Conservation (phyloP, 2,113 vertebrate species). For the Gnathonemus echidnorhynchus region DNA sequence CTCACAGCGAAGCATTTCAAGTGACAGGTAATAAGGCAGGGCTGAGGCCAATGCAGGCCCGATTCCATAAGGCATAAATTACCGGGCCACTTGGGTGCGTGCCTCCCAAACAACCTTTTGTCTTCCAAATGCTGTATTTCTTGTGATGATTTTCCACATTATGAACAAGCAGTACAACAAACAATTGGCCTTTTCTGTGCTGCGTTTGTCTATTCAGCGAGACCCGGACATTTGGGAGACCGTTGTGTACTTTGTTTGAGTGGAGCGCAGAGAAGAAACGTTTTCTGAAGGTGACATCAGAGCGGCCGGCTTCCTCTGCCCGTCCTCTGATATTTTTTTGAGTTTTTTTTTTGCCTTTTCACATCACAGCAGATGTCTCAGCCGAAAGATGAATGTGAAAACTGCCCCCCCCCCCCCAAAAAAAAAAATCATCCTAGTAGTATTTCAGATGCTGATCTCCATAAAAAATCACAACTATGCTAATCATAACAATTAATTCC, state of each 20-base stretch:
- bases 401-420: not conserved
- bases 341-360: not conserved
- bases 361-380: not conserved
- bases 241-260: not conserved
- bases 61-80: conserved; percentile 72
- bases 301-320: not conserved
- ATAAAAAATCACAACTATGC: not conserved
- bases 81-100: conserved; percentile 67
- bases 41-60: conserved; percentile 52
- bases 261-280: not conserved
- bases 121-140: conserved; percentile 62
- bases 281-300: conserved; percentile 18
- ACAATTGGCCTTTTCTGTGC: conserved; percentile 33
- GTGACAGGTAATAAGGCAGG: conserved; percentile 62
- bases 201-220: not conserved
- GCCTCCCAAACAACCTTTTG: conserved; percentile 57
- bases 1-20: conserved; percentile 37
- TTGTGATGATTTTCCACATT: conserved; percentile 70
- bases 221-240: not conserved
- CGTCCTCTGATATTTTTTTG: not conserved
- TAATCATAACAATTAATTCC: conserved; percentile 1
- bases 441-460: not conserved
- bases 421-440: not conserved
- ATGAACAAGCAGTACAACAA: conserved; percentile 53
- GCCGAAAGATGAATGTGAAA: not conserved